These are phyloP conservation scores for Megathymus violae DNA, from an alignment of 1,140 invertebrate species.

Conservation along the genomic window DNA sequence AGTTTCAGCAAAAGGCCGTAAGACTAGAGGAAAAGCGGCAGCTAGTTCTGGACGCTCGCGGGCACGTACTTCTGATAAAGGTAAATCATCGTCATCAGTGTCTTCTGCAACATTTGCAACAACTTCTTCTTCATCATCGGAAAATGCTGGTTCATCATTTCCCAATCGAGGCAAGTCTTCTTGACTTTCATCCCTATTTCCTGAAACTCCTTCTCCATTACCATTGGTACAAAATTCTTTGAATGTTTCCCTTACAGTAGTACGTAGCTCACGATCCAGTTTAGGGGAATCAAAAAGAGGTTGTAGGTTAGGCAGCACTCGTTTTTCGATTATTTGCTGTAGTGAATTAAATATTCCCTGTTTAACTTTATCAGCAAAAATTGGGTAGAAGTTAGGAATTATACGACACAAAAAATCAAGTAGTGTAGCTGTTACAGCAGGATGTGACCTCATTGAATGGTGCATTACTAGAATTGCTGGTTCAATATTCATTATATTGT, in stretches of 20 bases:
- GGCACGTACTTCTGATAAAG: conserved; percentile 87
- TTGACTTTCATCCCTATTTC: conserved; percentile 81
- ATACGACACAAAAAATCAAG: conserved; percentile 98
- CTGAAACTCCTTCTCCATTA: conserved; percentile 78
- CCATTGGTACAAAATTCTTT: conserved; percentile 92
- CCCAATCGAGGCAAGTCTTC: conserved; percentile 74
- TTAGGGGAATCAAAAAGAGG: conserved; percentile 97
- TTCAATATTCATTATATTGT: conserved; percentile 99
- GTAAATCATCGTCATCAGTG: conserved; percentile 95
- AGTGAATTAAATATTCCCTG: conserved; percentile 96
- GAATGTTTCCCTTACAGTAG: conserved; percentile 94
- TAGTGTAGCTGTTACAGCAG: conserved; percentile 96
- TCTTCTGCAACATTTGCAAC: conserved; percentile 86
- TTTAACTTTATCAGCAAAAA: conserved; percentile 92
- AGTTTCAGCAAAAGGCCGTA: conserved; percentile 87
- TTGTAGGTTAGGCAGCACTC: conserved; percentile 94
- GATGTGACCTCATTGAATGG: conserved; percentile 97
- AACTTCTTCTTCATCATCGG: conserved; percentile 91
- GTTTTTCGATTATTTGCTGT: conserved; percentile 96
- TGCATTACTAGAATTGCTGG: conserved; percentile 99
- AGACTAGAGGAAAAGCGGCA: conserved; percentile 85
- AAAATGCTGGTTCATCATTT: conserved; percentile 89
- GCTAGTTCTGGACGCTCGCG: conserved; percentile 81
- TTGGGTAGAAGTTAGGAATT: conserved; percentile 96
- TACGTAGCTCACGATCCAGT: conserved; percentile 94